These are phyloP conservation scores for Apodemus agrarius DNA, from an alignment of 2,797 vertebrate genomes.

Conservation along the genomic window DNA sequence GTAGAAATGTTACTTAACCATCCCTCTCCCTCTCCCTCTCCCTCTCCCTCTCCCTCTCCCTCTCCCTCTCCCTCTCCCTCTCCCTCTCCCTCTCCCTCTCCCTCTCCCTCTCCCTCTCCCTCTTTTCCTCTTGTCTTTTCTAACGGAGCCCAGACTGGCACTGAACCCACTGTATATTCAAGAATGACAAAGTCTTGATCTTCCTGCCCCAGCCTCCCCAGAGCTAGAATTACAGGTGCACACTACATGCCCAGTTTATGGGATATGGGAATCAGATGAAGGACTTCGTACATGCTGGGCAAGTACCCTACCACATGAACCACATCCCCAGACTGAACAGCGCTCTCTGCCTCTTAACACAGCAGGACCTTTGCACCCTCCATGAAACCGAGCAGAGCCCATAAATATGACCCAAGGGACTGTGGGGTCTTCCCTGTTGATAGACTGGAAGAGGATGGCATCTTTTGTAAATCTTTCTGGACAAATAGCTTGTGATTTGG, in stretches of 20 bases:
- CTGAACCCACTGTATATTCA: neutral
- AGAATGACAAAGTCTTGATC: neutral
- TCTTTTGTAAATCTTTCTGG: rapidly evolving
- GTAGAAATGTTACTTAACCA: neutral
- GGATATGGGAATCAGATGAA: neutral
- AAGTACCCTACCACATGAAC: neutral
- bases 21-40: neutral
- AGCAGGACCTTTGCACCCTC: rapidly evolving
- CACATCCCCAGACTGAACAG: neutral
- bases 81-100: too few species aligned
- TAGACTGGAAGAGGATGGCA: rapidly evolving
- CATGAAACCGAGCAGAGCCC: rapidly evolving
- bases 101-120: neutral
- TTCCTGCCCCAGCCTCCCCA: neutral
- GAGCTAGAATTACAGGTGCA: neutral
- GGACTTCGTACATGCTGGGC: neutral
- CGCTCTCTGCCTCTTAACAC: rapidly evolving
- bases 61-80: too few species aligned
- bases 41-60: too few species aligned
- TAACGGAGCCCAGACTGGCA: neutral
- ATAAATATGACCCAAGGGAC: neutral
- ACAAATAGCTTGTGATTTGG: rapidly evolving
- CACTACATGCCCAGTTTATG: neutral
- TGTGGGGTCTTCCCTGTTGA: rapidly evolving
- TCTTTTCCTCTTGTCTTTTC: neutral